phyloP scores from a whole-genome alignment of 1,140 invertebrate genomes.

The Tyrophagus putrescentiae region DNA sequence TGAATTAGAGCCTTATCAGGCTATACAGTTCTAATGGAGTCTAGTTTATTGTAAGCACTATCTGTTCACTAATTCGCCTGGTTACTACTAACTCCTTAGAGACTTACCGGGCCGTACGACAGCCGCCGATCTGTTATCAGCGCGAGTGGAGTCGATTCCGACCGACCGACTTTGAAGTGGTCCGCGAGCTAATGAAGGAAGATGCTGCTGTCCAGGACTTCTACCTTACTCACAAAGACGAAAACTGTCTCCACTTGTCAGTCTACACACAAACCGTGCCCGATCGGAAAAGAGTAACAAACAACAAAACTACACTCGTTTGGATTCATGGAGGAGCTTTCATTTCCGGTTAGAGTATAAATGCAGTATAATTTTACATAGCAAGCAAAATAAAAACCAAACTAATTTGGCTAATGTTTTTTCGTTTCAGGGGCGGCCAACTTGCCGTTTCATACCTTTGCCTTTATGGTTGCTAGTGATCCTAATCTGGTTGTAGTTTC shows the following conservation, averaged over 20 bases:
- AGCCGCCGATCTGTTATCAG: slow-evolving; percentile 21
- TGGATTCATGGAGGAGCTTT: slow-evolving; percentile 34
- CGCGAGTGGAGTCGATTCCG: slow-evolving; percentile 1
- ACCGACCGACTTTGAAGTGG: not conserved
- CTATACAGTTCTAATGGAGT: too few relatives aligned
- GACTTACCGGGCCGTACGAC: not conserved
- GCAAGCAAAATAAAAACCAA: too few relatives aligned
- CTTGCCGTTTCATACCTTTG: slow-evolving; percentile 54
- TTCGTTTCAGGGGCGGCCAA: not conserved
- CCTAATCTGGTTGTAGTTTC: slow-evolving; percentile 72
- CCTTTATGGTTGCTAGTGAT: slow-evolving; percentile 69
- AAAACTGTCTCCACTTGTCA: slow-evolving; percentile 4
- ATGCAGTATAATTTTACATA: too few relatives aligned
- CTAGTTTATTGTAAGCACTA: too few relatives aligned
- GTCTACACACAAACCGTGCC: not conserved
- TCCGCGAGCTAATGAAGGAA: not conserved
- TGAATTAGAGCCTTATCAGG: too few relatives aligned
- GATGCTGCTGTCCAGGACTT: not conserved
- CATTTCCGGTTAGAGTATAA: too few relatives aligned
- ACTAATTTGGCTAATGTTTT: too few relatives aligned
- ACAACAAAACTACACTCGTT: slow-evolving; percentile 30
- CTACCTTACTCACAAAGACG: not conserved
- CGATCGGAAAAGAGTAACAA: not conserved
- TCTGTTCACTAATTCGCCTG: not conserved
- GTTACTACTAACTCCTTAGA: not conserved